phyloP scores from a whole-genome alignment of 2,113 vertebrate genomes.

The Miniopterus natalensis region DNA sequence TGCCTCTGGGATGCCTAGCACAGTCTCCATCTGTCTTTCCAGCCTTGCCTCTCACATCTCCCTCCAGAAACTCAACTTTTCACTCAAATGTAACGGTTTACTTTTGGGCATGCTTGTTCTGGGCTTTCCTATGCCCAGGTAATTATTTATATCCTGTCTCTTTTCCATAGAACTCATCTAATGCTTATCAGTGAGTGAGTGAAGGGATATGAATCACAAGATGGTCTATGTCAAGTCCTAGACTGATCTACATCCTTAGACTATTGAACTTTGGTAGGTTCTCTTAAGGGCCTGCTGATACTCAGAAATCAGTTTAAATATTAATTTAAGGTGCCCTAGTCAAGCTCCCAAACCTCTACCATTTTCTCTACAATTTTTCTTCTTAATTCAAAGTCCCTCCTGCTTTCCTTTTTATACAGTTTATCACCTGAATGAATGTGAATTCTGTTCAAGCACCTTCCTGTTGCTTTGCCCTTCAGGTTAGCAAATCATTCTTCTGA shows the following conservation, averaged over 20 bases:
- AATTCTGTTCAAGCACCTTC: conserved; percentile 48
- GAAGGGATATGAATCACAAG: background rate
- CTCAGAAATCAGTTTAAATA: conserved; percentile 65
- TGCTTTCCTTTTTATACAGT: background rate
- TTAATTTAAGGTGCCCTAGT: background rate
- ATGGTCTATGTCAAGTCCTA: background rate
- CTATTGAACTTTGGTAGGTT: background rate
- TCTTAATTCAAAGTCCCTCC: background rate
- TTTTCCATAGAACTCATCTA: background rate
- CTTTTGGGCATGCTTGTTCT: background rate
- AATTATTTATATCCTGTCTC: background rate
- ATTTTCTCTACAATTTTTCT: background rate
- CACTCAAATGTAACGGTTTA: background rate
- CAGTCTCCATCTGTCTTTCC: background rate
- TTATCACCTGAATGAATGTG: background rate
- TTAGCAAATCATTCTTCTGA: conserved; percentile 13
- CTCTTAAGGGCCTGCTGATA: background rate
- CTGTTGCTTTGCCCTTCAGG: conserved; percentile 2
- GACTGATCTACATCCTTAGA: background rate
- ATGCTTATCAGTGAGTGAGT: background rate
- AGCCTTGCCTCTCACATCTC: background rate
- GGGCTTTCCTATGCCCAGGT: background rate
- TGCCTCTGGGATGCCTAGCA: background rate
- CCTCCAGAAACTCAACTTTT: background rate
- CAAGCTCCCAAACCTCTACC: background rate